Evolutionary conservation across 1,140 invertebrate species (phyloP).

Genomic region (Scaptomyza hsui): DNA sequence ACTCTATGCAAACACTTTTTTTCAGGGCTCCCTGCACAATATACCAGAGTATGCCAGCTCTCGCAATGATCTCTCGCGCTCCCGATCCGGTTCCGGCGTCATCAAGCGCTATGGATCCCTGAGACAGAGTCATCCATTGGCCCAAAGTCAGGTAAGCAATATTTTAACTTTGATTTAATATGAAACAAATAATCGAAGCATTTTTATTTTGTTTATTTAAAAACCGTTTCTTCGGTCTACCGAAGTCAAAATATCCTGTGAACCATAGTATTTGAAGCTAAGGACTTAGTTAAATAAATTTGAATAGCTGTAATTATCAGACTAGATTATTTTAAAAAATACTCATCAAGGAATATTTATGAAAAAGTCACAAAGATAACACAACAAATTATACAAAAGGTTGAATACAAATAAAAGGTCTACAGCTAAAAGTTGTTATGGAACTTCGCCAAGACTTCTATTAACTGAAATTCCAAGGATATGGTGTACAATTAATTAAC

Average conservation of each 20-base stretch:
- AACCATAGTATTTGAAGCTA: not conserved
- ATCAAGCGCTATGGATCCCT: conserved; percentile 81
- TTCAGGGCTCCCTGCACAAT: conserved; percentile 82
- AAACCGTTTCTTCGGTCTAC: not conserved
- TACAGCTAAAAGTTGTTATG: too few species aligned
- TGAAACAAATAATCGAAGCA: too few species aligned
- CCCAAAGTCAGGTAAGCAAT: conserved; percentile 58
- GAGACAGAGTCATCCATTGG: conserved; percentile 56
- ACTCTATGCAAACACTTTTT: conserved; percentile 68
- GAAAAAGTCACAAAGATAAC: too few species aligned
- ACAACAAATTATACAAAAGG: too few species aligned
- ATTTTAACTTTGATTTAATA: not conserved
- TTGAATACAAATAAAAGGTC: too few species aligned
- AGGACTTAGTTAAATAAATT: too few species aligned
- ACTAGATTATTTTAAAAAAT: too few species aligned
- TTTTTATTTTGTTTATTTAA: conserved; percentile 2
- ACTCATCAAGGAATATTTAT: too few species aligned
- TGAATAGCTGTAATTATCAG: too few species aligned
- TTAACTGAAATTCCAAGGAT: too few species aligned
- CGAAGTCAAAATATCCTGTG: conserved; percentile 1
- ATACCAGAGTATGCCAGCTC: conserved; percentile 84
- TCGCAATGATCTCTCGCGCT: conserved; percentile 70
- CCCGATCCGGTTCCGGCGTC: conserved; percentile 58
- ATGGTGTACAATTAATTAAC: too few species aligned
- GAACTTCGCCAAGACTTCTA: too few species aligned